phyloP scores from a whole-genome alignment of 2,888 invertebrate species.

The Pycnomerus fuliginosus region DNA sequence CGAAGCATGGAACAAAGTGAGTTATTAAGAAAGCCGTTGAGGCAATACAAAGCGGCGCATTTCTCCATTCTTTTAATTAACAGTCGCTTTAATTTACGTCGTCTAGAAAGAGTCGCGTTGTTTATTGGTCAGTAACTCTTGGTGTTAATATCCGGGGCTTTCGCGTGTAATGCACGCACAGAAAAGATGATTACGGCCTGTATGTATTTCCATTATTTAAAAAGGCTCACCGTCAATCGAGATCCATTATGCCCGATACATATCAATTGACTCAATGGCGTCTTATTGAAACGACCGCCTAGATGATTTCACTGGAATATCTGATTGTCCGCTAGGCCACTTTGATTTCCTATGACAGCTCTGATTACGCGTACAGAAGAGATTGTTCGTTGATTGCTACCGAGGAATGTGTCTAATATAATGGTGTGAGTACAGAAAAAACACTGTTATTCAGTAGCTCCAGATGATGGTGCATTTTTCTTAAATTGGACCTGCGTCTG shows the following conservation, averaged over 20 bases:
- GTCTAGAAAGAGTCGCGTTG: conserved; percentile 13
- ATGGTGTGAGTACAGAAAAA: conserved; percentile 10
- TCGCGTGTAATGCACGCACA: conserved; percentile 8
- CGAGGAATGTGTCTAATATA: conserved; percentile 21
- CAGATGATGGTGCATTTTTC: no score
- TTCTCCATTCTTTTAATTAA: conserved; percentile 32
- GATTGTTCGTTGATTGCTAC: conserved; percentile 24
- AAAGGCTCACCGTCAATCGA: conserved; percentile 24
- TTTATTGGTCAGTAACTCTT: conserved; percentile 14
- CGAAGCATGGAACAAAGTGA: conserved; percentile 32
- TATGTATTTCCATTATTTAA: conserved; percentile 27
- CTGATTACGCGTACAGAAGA: conserved; percentile 23
- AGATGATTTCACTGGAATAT: conserved; percentile 7
- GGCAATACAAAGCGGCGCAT: conserved; percentile 30
- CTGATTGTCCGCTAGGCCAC: conserved; percentile 12
- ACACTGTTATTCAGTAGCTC: conserved; percentile 6
- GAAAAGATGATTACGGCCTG: conserved; percentile 16
- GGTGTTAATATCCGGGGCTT: conserved; percentile 15
- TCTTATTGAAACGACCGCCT: conserved; percentile 5
- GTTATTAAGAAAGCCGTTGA: conserved; percentile 34
- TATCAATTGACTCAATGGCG: conserved; percentile 24
- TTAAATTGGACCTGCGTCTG: no score
- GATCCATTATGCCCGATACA: conserved; percentile 27
- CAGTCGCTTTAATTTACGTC: conserved; percentile 29
- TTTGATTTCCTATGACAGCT: conserved; percentile 26